Percentiles rank a stretch among this genome's conserved stretches.
Evolutionary conservation across 2,797 vertebrate genomes (phyloP).

Genomic region (Xenentodon cancila): DNA sequence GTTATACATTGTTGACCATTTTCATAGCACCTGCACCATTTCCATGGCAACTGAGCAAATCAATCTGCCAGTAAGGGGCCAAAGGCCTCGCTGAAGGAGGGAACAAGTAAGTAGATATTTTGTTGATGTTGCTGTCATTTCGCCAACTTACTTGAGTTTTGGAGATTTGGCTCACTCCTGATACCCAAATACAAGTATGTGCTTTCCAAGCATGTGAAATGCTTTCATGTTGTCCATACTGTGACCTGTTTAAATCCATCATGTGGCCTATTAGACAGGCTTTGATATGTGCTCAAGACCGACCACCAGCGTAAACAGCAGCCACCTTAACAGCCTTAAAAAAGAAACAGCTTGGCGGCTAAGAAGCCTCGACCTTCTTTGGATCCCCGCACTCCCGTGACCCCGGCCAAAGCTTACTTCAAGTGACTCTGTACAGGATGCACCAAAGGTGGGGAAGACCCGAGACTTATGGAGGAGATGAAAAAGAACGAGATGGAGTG

Average conservation of each 20-base stretch:
- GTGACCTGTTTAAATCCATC: slow-evolving; percentile 21
- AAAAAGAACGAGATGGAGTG: not conserved
- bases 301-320: slow-evolving; percentile 44
- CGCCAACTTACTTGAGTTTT: too few relatives aligned
- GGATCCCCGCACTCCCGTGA: slow-evolving; percentile 39
- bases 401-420: slow-evolving; percentile 35
- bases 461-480: not conserved
- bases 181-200: too few relatives aligned
- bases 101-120: too few relatives aligned
- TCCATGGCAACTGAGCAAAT: too few relatives aligned
- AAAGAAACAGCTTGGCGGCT: slow-evolving; percentile 55
- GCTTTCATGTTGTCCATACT: too few relatives aligned
- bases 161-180: too few relatives aligned
- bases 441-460: not conserved
- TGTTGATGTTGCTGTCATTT: too few relatives aligned
- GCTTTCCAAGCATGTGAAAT: too few relatives aligned
- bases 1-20: too few relatives aligned
- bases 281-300: slow-evolving; percentile 18
- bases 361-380: slow-evolving; percentile 51
- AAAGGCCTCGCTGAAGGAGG: too few relatives aligned
- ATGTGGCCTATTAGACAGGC: slow-evolving; percentile 13
- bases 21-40: too few relatives aligned
- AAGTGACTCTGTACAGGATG: slow-evolving; percentile 35
- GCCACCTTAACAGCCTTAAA: slow-evolving; percentile 46
- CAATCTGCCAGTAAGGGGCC: too few relatives aligned